Conservation (phyloP, 2,888 invertebrate genomes). For the Agrotis exclamationis region DNA sequence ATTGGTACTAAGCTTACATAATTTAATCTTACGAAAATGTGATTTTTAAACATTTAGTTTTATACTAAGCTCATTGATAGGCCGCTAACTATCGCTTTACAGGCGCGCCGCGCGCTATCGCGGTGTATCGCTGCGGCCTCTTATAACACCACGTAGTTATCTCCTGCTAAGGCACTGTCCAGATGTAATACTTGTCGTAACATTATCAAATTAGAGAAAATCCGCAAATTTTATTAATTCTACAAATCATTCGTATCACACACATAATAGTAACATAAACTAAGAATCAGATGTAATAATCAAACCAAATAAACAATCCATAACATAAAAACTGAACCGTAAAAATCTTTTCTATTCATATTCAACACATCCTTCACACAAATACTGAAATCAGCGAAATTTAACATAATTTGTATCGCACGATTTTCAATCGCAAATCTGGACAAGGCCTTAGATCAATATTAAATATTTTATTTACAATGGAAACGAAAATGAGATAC, state of each 20-base stretch:
- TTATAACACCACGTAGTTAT: conserved; percentile 29
- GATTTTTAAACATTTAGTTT: conserved; percentile 59
- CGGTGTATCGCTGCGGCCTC: conserved; percentile 37
- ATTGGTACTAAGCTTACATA: conserved; percentile 61
- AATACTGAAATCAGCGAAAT: conserved; percentile 38
- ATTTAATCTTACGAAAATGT: conserved; percentile 54
- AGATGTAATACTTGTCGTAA: conserved; percentile 50
- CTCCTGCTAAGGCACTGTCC: conserved; percentile 62
- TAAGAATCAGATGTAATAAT: conserved; percentile 35
- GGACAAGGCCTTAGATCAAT: conserved; percentile 60
- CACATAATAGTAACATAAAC: conserved; percentile 33
- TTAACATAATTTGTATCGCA: conserved; percentile 34
- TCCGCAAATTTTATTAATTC: conserved; percentile 7
- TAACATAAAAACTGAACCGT: conserved; percentile 48
- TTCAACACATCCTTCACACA: conserved; percentile 41
- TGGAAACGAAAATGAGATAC: conserved; percentile 64
- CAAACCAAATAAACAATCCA: conserved; percentile 52
- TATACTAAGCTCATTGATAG: conserved; percentile 67
- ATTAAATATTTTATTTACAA: conserved; percentile 71
- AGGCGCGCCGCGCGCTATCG: conserved; percentile 15
- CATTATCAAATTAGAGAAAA: conserved; percentile 33
- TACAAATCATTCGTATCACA: conserved; percentile 27
- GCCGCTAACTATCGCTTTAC: conserved; percentile 51
- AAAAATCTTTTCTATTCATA: conserved; percentile 55
- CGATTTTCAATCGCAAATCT: conserved; percentile 61